These are phyloP conservation scores for Takifugu rubripes DNA, from an alignment of 2,797 vertebrate genomes.

Conservation along the genomic window DNA sequence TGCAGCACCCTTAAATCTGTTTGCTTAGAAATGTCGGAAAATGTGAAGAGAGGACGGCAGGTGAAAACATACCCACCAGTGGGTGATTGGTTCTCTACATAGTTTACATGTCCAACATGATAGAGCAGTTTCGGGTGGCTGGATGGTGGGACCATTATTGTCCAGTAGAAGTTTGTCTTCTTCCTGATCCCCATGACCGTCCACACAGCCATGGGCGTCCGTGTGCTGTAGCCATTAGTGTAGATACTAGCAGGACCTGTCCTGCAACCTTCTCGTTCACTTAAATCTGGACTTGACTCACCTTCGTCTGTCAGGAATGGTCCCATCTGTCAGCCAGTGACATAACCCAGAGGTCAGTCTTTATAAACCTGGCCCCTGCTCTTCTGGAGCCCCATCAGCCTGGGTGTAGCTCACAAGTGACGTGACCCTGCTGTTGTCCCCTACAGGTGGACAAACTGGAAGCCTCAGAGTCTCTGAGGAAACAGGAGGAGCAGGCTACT, in stretches of 20 bases:
- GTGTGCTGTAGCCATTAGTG: conserved; percentile 28
- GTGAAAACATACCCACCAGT: conserved; percentile 4
- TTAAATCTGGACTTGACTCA: conserved; percentile 74
- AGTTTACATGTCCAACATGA: conserved; percentile 44
- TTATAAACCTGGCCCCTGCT: conserved; percentile 49
- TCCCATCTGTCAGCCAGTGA: conserved; percentile 82
- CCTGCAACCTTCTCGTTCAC: conserved; percentile 37
- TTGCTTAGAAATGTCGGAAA: too few relatives aligned
- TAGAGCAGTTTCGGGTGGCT: conserved; percentile 66
- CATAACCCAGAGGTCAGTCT: conserved; percentile 77
- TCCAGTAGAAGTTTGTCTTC: conserved; percentile 46
- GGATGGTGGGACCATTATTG: conserved; percentile 79
- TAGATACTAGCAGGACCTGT: conserved; percentile 39
- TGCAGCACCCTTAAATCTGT: too few relatives aligned
- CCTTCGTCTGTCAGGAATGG: conserved; percentile 80
- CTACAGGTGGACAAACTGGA: conserved; percentile 96
- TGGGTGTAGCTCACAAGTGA: conserved; percentile 26
- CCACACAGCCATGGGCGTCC: conserved; percentile 20
- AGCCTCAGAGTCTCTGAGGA: conserved; percentile 97
- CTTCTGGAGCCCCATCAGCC: conserved; percentile 35
- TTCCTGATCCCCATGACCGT: conserved; percentile 27
- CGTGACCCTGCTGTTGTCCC: conserved; percentile 16
- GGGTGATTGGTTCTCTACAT: conserved; percentile 78
- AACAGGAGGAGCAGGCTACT: conserved; percentile 98
- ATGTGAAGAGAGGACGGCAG: too few relatives aligned